Evolutionary conservation across 2,888 invertebrate genomes (phyloP).

Genomic region (Gibbula magus): DNA sequence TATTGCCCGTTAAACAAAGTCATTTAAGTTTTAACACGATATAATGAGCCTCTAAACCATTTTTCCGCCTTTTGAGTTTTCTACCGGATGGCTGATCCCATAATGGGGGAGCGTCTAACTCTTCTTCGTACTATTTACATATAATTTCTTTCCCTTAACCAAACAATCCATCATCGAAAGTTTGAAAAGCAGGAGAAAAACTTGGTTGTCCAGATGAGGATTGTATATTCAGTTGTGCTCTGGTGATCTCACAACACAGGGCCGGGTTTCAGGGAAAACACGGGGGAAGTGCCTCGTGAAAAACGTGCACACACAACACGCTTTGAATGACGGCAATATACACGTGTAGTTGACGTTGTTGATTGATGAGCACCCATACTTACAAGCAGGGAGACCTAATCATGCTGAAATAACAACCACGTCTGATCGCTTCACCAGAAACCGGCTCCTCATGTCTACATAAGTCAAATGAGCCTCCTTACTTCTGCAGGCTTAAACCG

Average conservation of each 20-base stretch:
- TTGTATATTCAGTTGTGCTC: not conserved
- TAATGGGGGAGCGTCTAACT: not conserved
- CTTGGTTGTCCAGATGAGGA: not conserved
- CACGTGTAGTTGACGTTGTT: slow-evolving; percentile 1
- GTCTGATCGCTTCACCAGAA: not conserved
- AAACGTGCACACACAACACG: not conserved
- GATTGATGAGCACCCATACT: not conserved
- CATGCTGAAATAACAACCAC: not conserved
- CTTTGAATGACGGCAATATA: slow-evolving; percentile 3
- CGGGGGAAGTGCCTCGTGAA: not conserved
- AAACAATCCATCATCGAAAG: not conserved
- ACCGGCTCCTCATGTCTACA: not conserved
- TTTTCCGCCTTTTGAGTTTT: not conserved
- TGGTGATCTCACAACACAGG: not conserved
- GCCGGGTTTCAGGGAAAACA: not conserved
- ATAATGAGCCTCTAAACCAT: not conserved
- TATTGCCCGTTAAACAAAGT: not conserved
- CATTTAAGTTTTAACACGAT: not conserved
- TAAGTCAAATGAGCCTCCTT: too few species aligned
- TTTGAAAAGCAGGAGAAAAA: not conserved
- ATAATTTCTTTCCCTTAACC: not conserved
- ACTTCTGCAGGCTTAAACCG: too few species aligned
- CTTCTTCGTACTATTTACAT: not conserved
- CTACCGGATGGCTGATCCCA: not conserved
- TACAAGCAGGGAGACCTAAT: not conserved